phyloP scores from a whole-genome alignment of 2,888 invertebrate genomes.

The Eupithecia abbreviata region DNA sequence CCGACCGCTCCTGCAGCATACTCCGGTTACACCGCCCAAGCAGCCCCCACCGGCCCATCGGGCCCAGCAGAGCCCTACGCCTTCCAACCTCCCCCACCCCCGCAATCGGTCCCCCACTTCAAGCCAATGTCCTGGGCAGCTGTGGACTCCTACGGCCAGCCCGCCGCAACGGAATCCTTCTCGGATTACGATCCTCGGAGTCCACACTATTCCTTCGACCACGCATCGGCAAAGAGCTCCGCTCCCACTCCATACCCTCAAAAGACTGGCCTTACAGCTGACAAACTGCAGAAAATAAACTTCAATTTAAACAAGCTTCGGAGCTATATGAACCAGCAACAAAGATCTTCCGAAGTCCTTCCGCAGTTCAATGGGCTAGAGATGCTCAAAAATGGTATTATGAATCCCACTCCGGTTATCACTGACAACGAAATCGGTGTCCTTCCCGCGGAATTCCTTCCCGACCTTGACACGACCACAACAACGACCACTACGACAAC shows the following conservation, averaged over 20 bases:
- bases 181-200: constrained; percentile 65
- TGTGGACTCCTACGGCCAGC: constrained; percentile 76
- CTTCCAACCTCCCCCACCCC: constrained; percentile 69
- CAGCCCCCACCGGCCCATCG: constrained; percentile 45
- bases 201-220: constrained; percentile 61
- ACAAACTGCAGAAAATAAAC: constrained; percentile 75
- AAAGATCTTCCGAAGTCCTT: constrained; percentile 70
- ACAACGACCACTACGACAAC: constrained; percentile 55
- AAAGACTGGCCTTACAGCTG: constrained; percentile 63
- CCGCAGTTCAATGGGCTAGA: constrained; percentile 63
- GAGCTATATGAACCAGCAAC: constrained; percentile 61
- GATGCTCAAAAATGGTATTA: constrained; percentile 64
- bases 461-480: constrained; percentile 52
- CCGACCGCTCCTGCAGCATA: constrained; percentile 1
- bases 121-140: constrained; percentile 73
- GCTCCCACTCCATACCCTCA: constrained; percentile 43
- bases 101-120: constrained; percentile 62
- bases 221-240: constrained; percentile 66
- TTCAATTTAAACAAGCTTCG: constrained; percentile 70
- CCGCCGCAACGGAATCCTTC: constrained; percentile 67
- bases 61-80: constrained; percentile 47
- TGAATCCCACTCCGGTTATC: constrained; percentile 71
- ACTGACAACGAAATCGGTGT: constrained; percentile 76
- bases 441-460: constrained; percentile 71
- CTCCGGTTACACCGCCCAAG: constrained; percentile 16